Evolutionary conservation across 2,888 invertebrate species (phyloP).

Genomic region (Anthrax anthrax): DNA sequence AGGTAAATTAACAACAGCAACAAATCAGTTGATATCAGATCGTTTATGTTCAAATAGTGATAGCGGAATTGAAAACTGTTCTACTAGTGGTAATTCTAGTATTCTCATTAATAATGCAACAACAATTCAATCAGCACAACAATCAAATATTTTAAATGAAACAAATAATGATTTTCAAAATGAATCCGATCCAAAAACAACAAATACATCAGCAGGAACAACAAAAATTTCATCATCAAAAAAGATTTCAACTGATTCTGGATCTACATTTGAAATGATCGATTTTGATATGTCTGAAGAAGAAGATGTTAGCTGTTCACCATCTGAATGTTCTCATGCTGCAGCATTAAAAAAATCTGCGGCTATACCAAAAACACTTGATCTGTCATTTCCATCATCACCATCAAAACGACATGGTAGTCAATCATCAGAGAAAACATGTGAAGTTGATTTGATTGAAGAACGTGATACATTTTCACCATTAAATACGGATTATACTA

Average conservation of each 20-base stretch:
- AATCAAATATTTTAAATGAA: not conserved
- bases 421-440: conserved; percentile 25
- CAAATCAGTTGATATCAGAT: conserved; percentile 1
- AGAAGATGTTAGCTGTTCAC: not conserved
- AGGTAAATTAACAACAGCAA: not conserved
- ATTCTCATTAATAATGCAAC: conserved; percentile 3
- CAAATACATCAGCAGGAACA: not conserved
- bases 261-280: conserved; percentile 13
- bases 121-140: not conserved
- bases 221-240: conserved; percentile 2
- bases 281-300: conserved; percentile 10
- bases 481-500: conserved; percentile 23
- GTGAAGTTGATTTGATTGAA: conserved; percentile 29
- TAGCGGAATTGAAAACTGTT: conserved; percentile 7
- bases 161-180: not conserved
- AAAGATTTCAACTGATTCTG: conserved; percentile 12
- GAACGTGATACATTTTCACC: conserved; percentile 34
- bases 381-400: not conserved
- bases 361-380: not conserved
- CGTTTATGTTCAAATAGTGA: conserved; percentile 4
- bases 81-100: conserved; percentile 8
- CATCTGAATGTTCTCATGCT: not conserved
- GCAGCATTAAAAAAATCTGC: not conserved
- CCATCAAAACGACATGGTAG: conserved; percentile 10
- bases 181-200: not conserved